phyloP scores from a whole-genome alignment of 2,888 invertebrate genomes.

The Epinotia bilunana region DNA sequence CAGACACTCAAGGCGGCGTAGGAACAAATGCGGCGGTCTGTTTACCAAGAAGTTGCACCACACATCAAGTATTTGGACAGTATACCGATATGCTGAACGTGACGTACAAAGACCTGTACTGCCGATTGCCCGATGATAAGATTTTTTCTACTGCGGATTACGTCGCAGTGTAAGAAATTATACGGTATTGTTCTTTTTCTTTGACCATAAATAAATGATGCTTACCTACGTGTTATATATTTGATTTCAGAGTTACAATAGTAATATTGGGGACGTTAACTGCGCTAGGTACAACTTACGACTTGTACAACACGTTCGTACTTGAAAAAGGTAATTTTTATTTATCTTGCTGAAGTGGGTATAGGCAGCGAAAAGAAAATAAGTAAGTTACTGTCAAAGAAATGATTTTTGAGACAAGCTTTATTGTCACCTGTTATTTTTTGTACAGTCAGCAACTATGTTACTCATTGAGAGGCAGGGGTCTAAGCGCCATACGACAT shows the following conservation, averaged over 20 bases:
- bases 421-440: neutral
- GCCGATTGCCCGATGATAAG: constrained; percentile 47
- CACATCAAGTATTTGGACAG: constrained; percentile 21
- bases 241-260: constrained; percentile 37
- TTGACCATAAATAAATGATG: too few relatives aligned
- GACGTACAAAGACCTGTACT: constrained; percentile 36
- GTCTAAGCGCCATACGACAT: too few relatives aligned
- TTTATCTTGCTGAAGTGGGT: neutral
- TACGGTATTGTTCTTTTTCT: neutral
- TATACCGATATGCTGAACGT: constrained; percentile 22
- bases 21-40: constrained; percentile 39
- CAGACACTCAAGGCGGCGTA: neutral
- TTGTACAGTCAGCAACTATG: neutral
- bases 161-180: constrained; percentile 45
- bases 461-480: too few relatives aligned
- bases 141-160: constrained; percentile 44
- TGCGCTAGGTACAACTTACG: constrained; percentile 40
- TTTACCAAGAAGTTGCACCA: constrained; percentile 45
- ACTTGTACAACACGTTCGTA: constrained; percentile 29
- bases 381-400: neutral
- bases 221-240: neutral
- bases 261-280: constrained; percentile 37
- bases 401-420: neutral
- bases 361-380: neutral
- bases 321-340: constrained; percentile 34